Base-by-base conservation (phyloP, 1,140 invertebrate genomes). In the Phymorhynchus buccinoides region DNA sequence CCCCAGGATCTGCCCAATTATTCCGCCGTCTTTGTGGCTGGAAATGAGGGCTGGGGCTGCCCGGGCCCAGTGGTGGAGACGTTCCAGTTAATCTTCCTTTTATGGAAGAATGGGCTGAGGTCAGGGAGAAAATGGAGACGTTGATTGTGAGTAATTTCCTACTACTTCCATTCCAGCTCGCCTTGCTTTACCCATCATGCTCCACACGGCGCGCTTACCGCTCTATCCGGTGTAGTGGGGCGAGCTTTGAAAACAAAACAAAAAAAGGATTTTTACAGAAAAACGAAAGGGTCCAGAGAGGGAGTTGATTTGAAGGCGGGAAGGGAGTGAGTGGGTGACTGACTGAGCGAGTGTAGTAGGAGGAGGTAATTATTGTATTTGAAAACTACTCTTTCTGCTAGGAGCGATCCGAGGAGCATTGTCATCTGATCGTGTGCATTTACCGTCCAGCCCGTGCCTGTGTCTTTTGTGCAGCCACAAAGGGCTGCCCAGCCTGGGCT, bases 401-500 rank as follows among this genome's bases (percentile, higher is more conserved):
- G 27, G 7, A 1, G 62, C 62, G 32, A 83, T 83, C 81, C 37
- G 41, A 56, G 39, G 81, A n/a, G 41, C 81, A 42, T 71, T 83
- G 81, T 83, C 81, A 68, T 71, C 81, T 68, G 81, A 83, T 83
- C 62, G 81, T 83, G 62, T 73, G 81, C 62, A 83, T 83, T 83
- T 83, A 44, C 41, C 3, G 66, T 14, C 39, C 30, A 41, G 27
- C 62, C 39, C 62, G 35, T 3, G 39, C 42, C 77, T 52, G 42
- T 52, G 42, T 79, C 44, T 56, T 79, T 48, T 79, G 77, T 52
- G 44, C 77, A 39, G 30, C 62, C 62, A 73, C 81, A 83, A 71
- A 83, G 66, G 52, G 62, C 56, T 7, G 44, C 16, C 37, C 44
- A n/a, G n/a, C n/a, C n/a, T 1, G 9, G 62, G 37, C 39, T 44